phyloP scores from a whole-genome alignment of 2,113 vertebrate species.

The Cololabis saira region DNA sequence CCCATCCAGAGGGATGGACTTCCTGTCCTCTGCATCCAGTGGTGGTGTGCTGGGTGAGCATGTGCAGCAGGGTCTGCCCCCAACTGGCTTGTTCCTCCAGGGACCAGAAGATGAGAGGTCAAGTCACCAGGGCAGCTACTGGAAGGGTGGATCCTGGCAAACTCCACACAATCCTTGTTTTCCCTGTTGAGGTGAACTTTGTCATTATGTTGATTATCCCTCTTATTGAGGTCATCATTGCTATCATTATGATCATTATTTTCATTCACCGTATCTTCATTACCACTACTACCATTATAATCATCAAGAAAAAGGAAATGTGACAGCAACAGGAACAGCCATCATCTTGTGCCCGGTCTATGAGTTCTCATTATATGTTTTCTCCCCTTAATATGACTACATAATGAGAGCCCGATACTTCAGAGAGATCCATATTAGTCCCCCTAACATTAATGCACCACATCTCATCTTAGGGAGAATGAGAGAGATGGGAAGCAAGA shows the following conservation, averaged over 20 bases:
- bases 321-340: conserved; percentile 58
- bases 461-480: conserved; percentile 63
- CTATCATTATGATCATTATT: conserved; percentile 69
- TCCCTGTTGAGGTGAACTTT: conserved; percentile 83
- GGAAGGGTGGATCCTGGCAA: conserved; percentile 90
- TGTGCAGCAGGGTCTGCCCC: conserved; percentile 85
- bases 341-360: conserved; percentile 61
- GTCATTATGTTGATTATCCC: conserved; percentile 70
- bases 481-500: conserved; percentile 28
- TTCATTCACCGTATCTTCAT: conserved; percentile 72
- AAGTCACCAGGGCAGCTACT: conserved; percentile 92
- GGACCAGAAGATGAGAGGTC: conserved; percentile 91
- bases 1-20: conserved; percentile 98
- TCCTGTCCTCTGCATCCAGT: conserved; percentile 95
- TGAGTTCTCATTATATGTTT: conserved; percentile 76
- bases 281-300: conserved; percentile 70
- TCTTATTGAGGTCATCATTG: conserved; percentile 56
- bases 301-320: conserved; percentile 70
- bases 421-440: conserved; percentile 74
- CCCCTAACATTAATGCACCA: conserved; percentile 75
- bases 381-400: conserved; percentile 74
- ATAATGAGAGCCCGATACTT: conserved; percentile 78
- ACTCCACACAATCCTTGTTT: conserved; percentile 94
- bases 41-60: conserved; percentile 88
- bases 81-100: conserved; percentile 85